Percentiles rank a stretch among this genome's conserved stretches.
These are phyloP conservation scores for Solenopsis fugax DNA, from an alignment of 1,140 invertebrate species.

Conservation along the genomic window DNA sequence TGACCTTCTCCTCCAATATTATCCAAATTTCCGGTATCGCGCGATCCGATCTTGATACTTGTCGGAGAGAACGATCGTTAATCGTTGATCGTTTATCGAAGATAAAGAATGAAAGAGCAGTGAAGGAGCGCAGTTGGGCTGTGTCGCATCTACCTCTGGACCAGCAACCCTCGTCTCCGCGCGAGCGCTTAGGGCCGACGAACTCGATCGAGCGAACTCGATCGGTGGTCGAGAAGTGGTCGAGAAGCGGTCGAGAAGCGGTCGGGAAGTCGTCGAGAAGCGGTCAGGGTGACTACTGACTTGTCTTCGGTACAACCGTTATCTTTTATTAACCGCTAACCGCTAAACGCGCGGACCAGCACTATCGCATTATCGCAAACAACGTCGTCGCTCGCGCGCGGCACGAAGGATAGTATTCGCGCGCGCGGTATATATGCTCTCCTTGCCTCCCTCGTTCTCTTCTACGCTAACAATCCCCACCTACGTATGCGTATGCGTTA, in stretches of 20 bases:
- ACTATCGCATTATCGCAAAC: slow-evolving; percentile 82
- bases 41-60: neutral
- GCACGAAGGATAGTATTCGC: slow-evolving; percentile 71
- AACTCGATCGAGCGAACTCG: neutral
- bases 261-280: no score
- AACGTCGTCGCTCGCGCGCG: slow-evolving; percentile 76
- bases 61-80: neutral
- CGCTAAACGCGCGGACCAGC: slow-evolving; percentile 82
- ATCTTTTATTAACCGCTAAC: slow-evolving; percentile 86
- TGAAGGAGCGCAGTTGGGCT: neutral
- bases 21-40: neutral
- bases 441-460: slow-evolving; percentile 71
- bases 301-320: slow-evolving; percentile 81
- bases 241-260: no score
- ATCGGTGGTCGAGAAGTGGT: no score
- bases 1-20: neutral
- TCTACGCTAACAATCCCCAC: slow-evolving; percentile 64
- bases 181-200: neutral
- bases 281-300: slow-evolving; percentile 78
- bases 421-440: slow-evolving; percentile 40
- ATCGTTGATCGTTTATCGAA: neutral
- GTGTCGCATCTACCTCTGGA: neutral
- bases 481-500: slow-evolving; percentile 71
- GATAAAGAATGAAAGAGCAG: neutral
- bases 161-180: neutral